Base-by-base conservation (phyloP, 2,113 vertebrate species). In the Salvelinus namaycush region DNA sequence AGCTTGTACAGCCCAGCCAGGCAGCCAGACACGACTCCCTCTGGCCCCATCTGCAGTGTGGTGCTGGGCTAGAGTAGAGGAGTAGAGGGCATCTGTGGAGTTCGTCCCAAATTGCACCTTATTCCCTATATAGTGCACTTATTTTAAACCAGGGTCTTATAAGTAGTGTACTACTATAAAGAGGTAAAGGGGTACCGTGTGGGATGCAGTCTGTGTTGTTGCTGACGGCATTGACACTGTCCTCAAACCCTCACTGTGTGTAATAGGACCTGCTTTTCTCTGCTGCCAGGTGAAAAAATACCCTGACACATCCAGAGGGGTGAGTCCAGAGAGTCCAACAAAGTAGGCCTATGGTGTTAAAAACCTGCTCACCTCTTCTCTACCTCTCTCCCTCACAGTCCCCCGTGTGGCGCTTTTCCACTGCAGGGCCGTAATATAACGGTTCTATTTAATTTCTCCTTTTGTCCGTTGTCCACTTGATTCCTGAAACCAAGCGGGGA, bases 141-240 rank as follows among this genome's bases (percentile, higher is more conserved):
- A 4, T 54, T 3, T 54, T 4, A 18, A 18, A 5, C 16, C 51
- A 54, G 4, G 14, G 14, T 51, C 49, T 13, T 51, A 16, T 51
- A 4, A 51, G 14, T 16, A 54, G 51, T 54, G 51, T 18, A 72
- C 64, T 18, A 72, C 64, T 77, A 60, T 75, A 62, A 14, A 54
- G 51, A 14, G 51, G 4, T 1, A 54, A 3, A 44, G 5, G 51
- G 5, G 51, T 18, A 3, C 51, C 51, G 5, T 54, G 1, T 54
- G 14, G 51, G 14, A 54, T 14, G 5, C 16, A 4, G 16, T 0
- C 51, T 54, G n/a, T 11, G 59, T 62, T 62, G 59, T 62, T 24
- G 78, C 77, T 74, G 65, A 34, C 29, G 78, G 78, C 78, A 67
- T 73, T 76, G 65, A 68, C 75, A 76, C 68, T 78, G 83, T 74